A percentile compares a stretch with the other conserved stretches of the same genome.
phyloP scores from a whole-genome alignment of 2,888 invertebrate species.

The Andricus quercusramuli region DNA sequence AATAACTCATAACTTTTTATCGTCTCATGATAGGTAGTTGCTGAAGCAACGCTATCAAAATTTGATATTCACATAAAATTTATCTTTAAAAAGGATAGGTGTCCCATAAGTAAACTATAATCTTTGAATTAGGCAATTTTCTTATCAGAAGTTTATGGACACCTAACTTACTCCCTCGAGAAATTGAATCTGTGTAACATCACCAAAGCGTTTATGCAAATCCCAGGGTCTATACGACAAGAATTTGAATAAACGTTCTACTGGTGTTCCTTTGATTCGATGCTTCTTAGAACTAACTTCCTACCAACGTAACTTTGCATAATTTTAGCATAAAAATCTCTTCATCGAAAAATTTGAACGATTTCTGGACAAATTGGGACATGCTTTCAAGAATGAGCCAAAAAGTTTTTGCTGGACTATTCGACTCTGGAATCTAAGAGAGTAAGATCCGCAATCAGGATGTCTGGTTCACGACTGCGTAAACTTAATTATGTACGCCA shows the following conservation, averaged over 20 bases:
- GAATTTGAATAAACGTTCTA: neutral
- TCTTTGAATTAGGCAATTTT: neutral
- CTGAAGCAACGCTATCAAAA: neutral
- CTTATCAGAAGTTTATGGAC: neutral
- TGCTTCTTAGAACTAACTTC: neutral
- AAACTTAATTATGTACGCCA: slow-evolving; percentile 56
- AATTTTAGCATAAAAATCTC: neutral
- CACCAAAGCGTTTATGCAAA: slow-evolving; percentile 1
- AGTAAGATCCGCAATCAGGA: neutral
- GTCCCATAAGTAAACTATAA: neutral
- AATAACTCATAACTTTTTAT: neutral
- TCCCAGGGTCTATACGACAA: neutral
- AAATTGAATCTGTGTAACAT: neutral
- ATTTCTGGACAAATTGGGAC: neutral
- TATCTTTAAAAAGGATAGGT: neutral
- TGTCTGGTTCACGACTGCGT: neutral
- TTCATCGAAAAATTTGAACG: neutral
- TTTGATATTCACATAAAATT: neutral
- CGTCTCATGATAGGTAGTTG: neutral
- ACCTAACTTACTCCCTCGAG: neutral
- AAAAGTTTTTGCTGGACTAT: neutral
- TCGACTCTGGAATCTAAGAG: neutral
- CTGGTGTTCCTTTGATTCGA: neutral
- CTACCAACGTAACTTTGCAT: neutral
- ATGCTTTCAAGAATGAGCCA: neutral